Base-by-base conservation (phyloP, 2,797 vertebrate genomes). In the Merluccius polli region DNA sequence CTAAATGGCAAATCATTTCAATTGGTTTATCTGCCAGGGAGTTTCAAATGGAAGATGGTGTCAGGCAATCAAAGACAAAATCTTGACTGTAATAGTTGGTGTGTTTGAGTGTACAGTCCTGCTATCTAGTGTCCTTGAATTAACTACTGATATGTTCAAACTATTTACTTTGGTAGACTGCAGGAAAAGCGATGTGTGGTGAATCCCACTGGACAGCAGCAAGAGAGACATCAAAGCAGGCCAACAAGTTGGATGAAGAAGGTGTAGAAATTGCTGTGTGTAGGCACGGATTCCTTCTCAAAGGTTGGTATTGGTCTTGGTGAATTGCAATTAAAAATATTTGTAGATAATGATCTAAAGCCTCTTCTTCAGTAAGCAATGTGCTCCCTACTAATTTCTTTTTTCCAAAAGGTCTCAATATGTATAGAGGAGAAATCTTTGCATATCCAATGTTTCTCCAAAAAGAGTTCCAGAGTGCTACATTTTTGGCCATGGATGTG, bases 401-500 rank as follows among this genome's bases (percentile, higher is more conserved):
- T 13, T 59, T 18, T 30, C n/a, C 30, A 16, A 13, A 31, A 73
- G 44, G 10, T 73, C 72, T 73, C 1, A 73, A 73, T 63, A 73
- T 73, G 72, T 63, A 73, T 32, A 31, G 72, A 73, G 72, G 72
- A 6, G 72, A 73, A 63, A 73, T 36, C 35, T 36, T 36, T 73
- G 72, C 41, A 32, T 59, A 73, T 33, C 72, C 72, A 11, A 73
- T 63, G 44, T 73, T 32, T 33, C 72, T 73, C 41, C 72, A 77
- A 77, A 73, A 52, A 70, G 36, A 70, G 29, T 52, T 77, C 59
- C 76, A 77, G 71, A 32, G 3, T 31, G 72, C 72, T 24, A 35
- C 21, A 27, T 73, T 70, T 69, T 73, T 77, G 27, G 63, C 76
- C 29, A 73, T 77, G 71, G 72, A 77, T 73, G 76, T 73, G 71